Conservation (phyloP, 2,797 vertebrate species). For the Netta rufina region DNA sequence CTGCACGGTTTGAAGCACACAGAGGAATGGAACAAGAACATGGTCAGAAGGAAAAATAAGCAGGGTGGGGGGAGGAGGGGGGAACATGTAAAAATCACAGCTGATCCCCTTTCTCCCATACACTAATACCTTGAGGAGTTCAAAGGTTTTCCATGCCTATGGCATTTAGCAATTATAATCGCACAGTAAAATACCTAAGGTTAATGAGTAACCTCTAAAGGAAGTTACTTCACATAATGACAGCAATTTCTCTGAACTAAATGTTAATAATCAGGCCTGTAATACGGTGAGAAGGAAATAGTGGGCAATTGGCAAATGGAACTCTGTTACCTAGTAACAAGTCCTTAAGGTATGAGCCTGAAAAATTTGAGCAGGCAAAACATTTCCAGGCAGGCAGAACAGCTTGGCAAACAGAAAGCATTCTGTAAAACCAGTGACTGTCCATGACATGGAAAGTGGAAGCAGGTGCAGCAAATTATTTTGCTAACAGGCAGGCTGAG, state of each 20-base stretch:
- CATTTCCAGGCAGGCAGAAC: constrained; percentile 78
- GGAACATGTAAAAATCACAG: constrained; percentile 65
- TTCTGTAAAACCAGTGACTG: constrained; percentile 41
- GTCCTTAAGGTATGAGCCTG: constrained; percentile 74
- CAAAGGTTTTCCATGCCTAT: constrained; percentile 87
- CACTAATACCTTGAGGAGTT: constrained; percentile 76
- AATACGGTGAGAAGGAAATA: constrained; percentile 89
- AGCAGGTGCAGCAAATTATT: constrained; percentile 80
- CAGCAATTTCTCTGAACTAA: constrained; percentile 95
- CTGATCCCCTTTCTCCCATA: constrained; percentile 70
- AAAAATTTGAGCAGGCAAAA: constrained; percentile 70
- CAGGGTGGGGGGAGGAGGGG: not conserved
- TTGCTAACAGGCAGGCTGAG: constrained; percentile 66
- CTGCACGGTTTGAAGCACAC: not conserved
- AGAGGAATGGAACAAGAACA: not conserved
- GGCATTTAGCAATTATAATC: constrained; percentile 92
- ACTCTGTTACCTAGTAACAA: constrained; percentile 89
- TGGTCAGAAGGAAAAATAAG: constrained; percentile 34
- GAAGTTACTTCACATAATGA: constrained; percentile 97
- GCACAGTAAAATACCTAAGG: constrained; percentile 89
- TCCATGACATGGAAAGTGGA: constrained; percentile 79
- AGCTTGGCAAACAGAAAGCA: constrained; percentile 80
- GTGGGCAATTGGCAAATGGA: constrained; percentile 87
- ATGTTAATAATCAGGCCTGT: constrained; percentile 92
- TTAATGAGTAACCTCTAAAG: constrained; percentile 95